These are phyloP conservation scores for Empidonax traillii DNA, from an alignment of 2,113 vertebrate genomes.

Conservation along the genomic window DNA sequence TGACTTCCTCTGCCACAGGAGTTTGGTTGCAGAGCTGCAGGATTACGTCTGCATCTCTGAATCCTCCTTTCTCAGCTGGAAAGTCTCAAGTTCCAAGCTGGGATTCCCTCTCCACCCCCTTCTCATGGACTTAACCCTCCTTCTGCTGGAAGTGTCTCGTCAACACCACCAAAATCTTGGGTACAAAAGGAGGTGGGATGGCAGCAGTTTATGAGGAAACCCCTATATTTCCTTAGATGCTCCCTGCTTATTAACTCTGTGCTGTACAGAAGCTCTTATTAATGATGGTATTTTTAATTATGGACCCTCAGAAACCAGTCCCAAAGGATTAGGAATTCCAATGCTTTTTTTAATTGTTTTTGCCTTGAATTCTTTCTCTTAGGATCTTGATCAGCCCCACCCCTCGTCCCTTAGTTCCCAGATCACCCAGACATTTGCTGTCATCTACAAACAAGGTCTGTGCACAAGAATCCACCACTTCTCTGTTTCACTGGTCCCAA, in stretches of 20 bases:
- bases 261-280: neutral
- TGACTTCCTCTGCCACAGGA: constrained; percentile 46
- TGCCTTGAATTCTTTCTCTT: neutral
- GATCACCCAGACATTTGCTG: neutral
- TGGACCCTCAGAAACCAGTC: neutral
- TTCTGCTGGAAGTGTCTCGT: constrained; percentile 44
- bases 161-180: neutral
- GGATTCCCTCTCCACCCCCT: constrained; percentile 74
- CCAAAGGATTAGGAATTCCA: neutral
- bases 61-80: constrained; percentile 69
- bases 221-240: neutral
- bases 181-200: neutral
- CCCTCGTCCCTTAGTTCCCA: neutral
- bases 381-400: neutral
- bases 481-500: neutral
- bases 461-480: neutral
- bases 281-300: neutral
- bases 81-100: constrained; percentile 76
- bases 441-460: neutral
- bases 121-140: constrained; percentile 70
- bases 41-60: constrained; percentile 63
- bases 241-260: neutral
- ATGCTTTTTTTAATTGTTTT: neutral
- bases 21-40: constrained; percentile 26
- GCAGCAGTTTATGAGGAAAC: neutral